phyloP scores from a whole-genome alignment of 2,113 vertebrate species.

The Dicrurus megarhynchus region DNA sequence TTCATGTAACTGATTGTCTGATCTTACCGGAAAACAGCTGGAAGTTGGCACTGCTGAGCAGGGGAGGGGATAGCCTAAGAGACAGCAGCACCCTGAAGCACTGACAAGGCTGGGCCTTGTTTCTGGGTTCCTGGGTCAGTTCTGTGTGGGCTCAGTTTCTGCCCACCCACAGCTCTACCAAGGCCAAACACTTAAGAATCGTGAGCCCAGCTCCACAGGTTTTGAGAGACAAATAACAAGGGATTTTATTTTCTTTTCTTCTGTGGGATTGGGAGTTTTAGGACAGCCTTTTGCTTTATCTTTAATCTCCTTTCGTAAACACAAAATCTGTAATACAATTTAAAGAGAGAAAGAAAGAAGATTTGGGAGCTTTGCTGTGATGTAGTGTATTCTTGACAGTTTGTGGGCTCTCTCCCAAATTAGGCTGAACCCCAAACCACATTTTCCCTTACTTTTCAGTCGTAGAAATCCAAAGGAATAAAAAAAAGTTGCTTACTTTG shows the following conservation, averaged over 20 bases:
- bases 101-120: rapidly evolving
- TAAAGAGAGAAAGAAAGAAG: neutral
- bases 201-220: neutral
- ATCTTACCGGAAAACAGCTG: neutral
- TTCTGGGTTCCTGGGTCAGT: neutral
- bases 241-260: neutral
- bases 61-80: neutral
- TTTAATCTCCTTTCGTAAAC: neutral
- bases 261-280: neutral
- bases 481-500: neutral
- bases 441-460: neutral
- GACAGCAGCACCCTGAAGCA: neutral
- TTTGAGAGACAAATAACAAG: neutral
- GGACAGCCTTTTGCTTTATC: neutral
- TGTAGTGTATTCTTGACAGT: neutral
- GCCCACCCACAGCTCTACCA: too few species aligned
- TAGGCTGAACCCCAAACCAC: neutral
- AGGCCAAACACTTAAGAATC: neutral
- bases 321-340: neutral
- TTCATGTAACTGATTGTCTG: neutral
- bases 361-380: neutral
- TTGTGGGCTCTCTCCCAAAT: neutral
- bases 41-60: neutral
- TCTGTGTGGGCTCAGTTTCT: neutral
- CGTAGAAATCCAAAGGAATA: neutral